phyloP scores from a whole-genome alignment of 2,888 invertebrate genomes.

The Metellina segmentata region DNA sequence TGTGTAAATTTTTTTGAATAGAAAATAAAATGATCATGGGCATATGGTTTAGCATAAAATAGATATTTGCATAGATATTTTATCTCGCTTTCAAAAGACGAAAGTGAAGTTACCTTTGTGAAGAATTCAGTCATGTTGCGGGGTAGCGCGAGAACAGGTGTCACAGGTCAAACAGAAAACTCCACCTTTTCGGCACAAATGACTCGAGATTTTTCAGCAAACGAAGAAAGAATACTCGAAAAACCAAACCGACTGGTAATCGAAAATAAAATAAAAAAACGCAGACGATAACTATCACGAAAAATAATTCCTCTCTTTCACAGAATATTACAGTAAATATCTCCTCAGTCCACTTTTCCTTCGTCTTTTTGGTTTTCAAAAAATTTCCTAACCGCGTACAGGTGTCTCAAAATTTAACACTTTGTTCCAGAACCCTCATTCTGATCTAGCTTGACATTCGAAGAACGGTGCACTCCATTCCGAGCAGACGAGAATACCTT shows the following conservation, averaged over 20 bases:
- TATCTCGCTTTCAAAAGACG: too few relatives aligned
- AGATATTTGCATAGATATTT: too few relatives aligned
- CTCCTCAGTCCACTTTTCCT: background rate
- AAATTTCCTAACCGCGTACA: conserved; percentile 31
- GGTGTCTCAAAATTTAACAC: conserved; percentile 27
- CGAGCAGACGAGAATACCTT: conserved; percentile 71
- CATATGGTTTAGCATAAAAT: too few relatives aligned
- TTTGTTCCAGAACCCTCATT: conserved; percentile 19
- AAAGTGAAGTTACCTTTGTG: conserved; percentile 56
- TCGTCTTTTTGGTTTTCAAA: background rate
- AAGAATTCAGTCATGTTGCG: conserved; percentile 50
- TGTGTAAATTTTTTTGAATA: too few relatives aligned
- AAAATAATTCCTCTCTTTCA: background rate
- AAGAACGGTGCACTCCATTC: conserved; percentile 68
- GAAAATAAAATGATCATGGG: too few relatives aligned
- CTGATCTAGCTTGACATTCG: conserved; percentile 25
- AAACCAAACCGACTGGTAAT: background rate
- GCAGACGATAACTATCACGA: background rate
- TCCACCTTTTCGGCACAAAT: conserved; percentile 58
- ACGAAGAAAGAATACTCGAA: background rate
- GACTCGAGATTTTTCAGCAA: conserved; percentile 38
- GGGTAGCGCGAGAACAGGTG: conserved; percentile 65
- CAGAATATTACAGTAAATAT: background rate
- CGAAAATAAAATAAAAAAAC: background rate
- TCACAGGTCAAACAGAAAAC: conserved; percentile 74